Base-by-base conservation (phyloP, 2,888 invertebrate genomes). In the Oasisia sp. region DNA sequence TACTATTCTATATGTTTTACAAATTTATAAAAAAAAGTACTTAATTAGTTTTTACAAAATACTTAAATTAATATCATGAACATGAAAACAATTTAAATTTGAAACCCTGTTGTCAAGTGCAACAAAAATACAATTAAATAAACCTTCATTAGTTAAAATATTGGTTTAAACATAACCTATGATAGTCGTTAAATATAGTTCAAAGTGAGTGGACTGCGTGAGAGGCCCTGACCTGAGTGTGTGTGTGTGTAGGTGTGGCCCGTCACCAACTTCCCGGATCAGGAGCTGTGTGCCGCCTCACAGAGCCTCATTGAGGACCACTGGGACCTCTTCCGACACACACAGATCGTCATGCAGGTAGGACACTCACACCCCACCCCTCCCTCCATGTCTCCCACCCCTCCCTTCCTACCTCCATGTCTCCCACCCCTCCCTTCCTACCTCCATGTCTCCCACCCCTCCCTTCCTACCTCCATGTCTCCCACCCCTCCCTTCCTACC, bases 291-390 rank as follows among this genome's bases (percentile, higher is more conserved):
- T 91, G 89, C 45, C 11, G 91, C 93, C 32, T 94, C 94, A 45
- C 92, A 94, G 58, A 90, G 91, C n/a, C 90, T 94, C 14, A 92
- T 94, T 32, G 91, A 93, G 27, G 93, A 93, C 44, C 93, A 94
- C 50, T 50, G 92, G 74, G 92, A 91, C 27, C 50, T 89, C 32
- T 93, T 93, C 92, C 56, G 92, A 74, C 89, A 90, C 89, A 92
- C 93, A 32, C 91, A 93, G 91, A 93, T 94, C 89, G 92, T 94
- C 50, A 94, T 94, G 94, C 94, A 94, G 94, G 94, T 94, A 45
- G 90, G 91, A 58, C 58, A 58, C 58, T 19, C 58, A 7, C 5
- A 9, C 58, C 14, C 14, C 58, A 58, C 58, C 14, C 58, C 14
- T 5, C 58, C 58, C 58, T 58, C 14, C 58, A 12, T 58, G 12